Base-by-base conservation (phyloP, 2,888 invertebrate genomes). In the Morinoia aosen region DNA sequence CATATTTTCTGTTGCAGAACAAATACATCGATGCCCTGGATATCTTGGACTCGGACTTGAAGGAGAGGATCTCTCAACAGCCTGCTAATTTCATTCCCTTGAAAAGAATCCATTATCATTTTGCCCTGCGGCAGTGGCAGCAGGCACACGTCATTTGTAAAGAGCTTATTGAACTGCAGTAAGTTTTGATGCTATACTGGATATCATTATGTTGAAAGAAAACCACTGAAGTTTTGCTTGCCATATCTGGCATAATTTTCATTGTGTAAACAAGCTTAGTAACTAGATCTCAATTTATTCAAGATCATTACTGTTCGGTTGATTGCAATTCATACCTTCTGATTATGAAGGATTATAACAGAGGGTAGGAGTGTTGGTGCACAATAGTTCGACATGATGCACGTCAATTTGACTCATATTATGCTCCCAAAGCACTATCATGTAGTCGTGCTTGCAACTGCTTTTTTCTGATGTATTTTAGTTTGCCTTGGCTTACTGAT, bases 11-110 rank as follows among this genome's bases (percentile, higher is more conserved):
- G 25, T 76, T 76, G 14, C 97, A 97, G 97, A 98, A 98, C 76
- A 99, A 99, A 97, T 98, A 98, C 97, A 98, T 98, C 97, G 98
- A 98, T 97, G 98, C 99, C 25, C 97, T 99, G 90, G 98, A 98
- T 95, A 98, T 99, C 96, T 97, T 99, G n/a, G 98, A 98, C 96
- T 98, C 98, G 0, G 98, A 98, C 0, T 97, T 99, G 0, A 98
- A 98, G 95, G 97, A 98, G 11, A 96, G 95, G 64, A 96, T 96
- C 57, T 98, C 98, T 97, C 97, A 98, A 96, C 98, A 96, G 97
- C 96, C 98, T 33, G 98, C 98, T 0, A 97, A 97, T 95, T 98
- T 98, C 8, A 97, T 97, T 90, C 97, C 98, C 10, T 98, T 98
- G 97, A 98, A 98, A 96, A 98, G 98, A 97, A 98, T 99, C 95